Evolutionary conservation across 2,797 vertebrate species (phyloP), one percentile per base, ranked within the genome.

Genomic region (Falco rusticolus): DNA sequence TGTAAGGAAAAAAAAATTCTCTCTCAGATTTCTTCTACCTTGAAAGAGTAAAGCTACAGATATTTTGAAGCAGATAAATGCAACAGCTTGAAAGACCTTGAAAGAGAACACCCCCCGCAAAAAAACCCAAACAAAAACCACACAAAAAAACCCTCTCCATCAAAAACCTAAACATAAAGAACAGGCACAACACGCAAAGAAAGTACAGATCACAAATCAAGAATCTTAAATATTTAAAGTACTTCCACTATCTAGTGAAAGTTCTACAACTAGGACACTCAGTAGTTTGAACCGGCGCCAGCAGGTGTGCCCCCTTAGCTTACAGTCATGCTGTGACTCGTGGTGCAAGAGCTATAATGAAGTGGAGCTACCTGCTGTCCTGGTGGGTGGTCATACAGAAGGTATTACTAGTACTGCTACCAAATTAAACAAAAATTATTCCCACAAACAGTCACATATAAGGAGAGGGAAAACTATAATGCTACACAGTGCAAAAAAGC

Each of bases 11-110:
- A 90, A n/a, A 19, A 72, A 31, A 34, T 1, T 16, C 5, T 14
- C 83, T 18, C 19, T 57, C 28, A 80, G 22, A 66, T 68, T 84
- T 66, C 37, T 68, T 78, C 63, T 71, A 47, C 45, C 25, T 70
- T 90, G 7, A 10, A 86, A 87, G 53, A 31, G 79, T 84, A 89
- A 79, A 53, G 68, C 45, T 74, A 57, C 76, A 85, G 47, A 65
- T 56, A 87, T 16, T 76, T 64, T 68, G 21, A 80, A 83, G 54
- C 26, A 91, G 39, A 87, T 24, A 91, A 85, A 88, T 31, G 8
- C 19, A 91, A 82, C 3, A 28, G 6, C 63, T 61, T 50, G 20
- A 65, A 66, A 82, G 37, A 56, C 18, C 26, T 5, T 12, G 6
- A 63, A 90, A 45, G 17, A 45, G 43, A 45, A 45, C 16, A 43